Evolutionary conservation across 1,140 invertebrate genomes (phyloP).

Genomic region (Drosophila arizonae): DNA sequence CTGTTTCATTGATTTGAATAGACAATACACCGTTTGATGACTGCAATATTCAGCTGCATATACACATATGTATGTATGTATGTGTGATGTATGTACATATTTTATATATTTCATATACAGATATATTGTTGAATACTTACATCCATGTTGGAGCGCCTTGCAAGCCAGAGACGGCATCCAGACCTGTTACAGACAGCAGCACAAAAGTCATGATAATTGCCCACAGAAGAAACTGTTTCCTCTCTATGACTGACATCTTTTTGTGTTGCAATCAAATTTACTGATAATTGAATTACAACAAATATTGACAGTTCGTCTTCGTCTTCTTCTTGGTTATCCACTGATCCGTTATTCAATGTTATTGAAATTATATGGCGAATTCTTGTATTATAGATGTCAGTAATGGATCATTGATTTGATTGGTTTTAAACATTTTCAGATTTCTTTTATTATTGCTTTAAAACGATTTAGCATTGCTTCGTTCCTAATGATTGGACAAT

Average conservation of each 20-base stretch:
- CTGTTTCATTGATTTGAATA: no score
- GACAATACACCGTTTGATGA: not conserved
- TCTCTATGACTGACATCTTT: conserved; percentile 69
- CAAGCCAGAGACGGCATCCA: conserved; percentile 55
- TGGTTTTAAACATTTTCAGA: conserved; percentile 25
- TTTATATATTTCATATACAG: not conserved
- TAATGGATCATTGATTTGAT: conserved; percentile 13
- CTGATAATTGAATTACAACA: conserved; percentile 14
- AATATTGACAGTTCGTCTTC: conserved; percentile 18
- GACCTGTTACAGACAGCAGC: conserved; percentile 53
- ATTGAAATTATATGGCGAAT: conserved; percentile 22
- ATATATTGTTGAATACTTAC: conserved; percentile 59
- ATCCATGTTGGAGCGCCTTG: conserved; percentile 81
- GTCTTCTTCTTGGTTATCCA: conserved; percentile 4
- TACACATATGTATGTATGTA: not conserved
- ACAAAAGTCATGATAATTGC: conserved; percentile 56
- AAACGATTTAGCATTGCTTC: conserved; percentile 1
- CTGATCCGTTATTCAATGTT: conserved; percentile 1
- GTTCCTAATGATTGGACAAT: not conserved
- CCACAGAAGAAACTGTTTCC: conserved; percentile 66
- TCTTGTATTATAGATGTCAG: conserved; percentile 16
- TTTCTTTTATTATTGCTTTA: not conserved
- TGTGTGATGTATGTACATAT: conserved; percentile 4
- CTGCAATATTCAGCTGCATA: no score
- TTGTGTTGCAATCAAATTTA: conserved; percentile 21